These are phyloP conservation scores for Dicyrtoma fusca DNA, from an alignment of 2,888 invertebrate species.

Conservation along the genomic window DNA sequence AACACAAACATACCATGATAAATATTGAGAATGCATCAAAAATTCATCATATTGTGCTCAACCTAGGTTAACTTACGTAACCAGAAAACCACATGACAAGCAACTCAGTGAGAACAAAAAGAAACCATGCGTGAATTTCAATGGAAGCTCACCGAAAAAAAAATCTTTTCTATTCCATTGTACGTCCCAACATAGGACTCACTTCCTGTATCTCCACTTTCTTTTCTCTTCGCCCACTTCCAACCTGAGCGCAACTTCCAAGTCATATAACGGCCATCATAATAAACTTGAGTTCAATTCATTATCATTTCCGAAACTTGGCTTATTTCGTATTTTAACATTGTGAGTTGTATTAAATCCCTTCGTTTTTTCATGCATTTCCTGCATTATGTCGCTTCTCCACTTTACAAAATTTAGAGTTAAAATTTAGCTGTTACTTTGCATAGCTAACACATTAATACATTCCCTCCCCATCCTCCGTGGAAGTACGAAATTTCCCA, in stretches of 20 bases:
- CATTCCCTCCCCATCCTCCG: too few relatives aligned
- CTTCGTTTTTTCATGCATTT: background rate
- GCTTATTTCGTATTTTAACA: too few relatives aligned
- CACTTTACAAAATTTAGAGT: background rate
- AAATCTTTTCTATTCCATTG: too few relatives aligned
- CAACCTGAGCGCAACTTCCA: too few relatives aligned
- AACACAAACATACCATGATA: constrained; percentile 38
- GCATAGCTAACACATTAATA: background rate
- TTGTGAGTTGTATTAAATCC: background rate
- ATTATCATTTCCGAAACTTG: constrained; percentile 1
- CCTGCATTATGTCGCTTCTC: too few relatives aligned
- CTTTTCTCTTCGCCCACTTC: constrained; percentile 3
- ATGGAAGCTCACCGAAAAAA: background rate
- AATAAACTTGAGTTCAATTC: background rate
- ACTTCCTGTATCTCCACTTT: too few relatives aligned
- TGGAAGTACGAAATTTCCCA: too few relatives aligned
- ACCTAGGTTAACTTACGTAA: constrained; percentile 33
- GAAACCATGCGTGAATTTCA: background rate
- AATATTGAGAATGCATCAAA: constrained; percentile 42
- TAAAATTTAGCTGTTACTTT: background rate
- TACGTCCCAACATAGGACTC: too few relatives aligned
- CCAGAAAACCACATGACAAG: constrained; percentile 5
- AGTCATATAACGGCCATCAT: background rate
- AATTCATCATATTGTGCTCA: constrained; percentile 35
- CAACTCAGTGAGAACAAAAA: constrained; percentile 11